Conservation (phyloP, 2,797 vertebrate species). For the Siniperca undulata region DNA sequence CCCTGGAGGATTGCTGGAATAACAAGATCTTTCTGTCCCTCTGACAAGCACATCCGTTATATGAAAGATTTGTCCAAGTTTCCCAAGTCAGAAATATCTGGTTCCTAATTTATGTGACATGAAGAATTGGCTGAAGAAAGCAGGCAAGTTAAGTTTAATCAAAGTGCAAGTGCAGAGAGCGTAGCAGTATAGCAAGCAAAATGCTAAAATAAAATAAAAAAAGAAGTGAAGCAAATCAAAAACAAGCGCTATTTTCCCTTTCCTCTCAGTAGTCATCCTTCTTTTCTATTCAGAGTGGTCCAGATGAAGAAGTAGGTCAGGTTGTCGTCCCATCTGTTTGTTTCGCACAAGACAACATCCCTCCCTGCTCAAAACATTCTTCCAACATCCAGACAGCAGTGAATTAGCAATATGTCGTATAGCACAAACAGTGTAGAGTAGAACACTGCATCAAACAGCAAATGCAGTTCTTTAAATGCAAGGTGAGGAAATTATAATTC, state of each 20-base stretch:
- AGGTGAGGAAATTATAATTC: not conserved
- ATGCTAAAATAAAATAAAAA: not conserved
- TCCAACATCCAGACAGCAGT: constrained; percentile 20
- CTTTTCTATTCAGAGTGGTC: constrained; percentile 60
- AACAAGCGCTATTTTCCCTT: constrained; percentile 15
- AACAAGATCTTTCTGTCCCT: constrained; percentile 18
- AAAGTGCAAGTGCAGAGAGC: not conserved
- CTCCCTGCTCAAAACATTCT: constrained; percentile 46
- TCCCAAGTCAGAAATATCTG: not conserved
- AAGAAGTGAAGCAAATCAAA: constrained; percentile 5
- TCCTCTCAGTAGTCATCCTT: constrained; percentile 37
- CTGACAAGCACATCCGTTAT: constrained; percentile 25
- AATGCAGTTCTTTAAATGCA: constrained; percentile 5
- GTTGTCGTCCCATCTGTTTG: constrained; percentile 80
- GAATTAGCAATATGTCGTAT: constrained; percentile 15
- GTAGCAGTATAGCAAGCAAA: not conserved
- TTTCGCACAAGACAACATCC: constrained; percentile 66
- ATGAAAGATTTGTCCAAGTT: constrained; percentile 14
- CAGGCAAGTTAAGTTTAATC: not conserved
- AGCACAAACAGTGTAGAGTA: not conserved
- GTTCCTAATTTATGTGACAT: not conserved
- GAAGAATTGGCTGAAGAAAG: not conserved
- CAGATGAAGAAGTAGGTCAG: constrained; percentile 80
- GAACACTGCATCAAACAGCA: constrained; percentile 2
- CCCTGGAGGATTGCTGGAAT: constrained; percentile 21